Conservation (phyloP, 2,113 vertebrate genomes). For the Cyrtonyx montezumae region DNA sequence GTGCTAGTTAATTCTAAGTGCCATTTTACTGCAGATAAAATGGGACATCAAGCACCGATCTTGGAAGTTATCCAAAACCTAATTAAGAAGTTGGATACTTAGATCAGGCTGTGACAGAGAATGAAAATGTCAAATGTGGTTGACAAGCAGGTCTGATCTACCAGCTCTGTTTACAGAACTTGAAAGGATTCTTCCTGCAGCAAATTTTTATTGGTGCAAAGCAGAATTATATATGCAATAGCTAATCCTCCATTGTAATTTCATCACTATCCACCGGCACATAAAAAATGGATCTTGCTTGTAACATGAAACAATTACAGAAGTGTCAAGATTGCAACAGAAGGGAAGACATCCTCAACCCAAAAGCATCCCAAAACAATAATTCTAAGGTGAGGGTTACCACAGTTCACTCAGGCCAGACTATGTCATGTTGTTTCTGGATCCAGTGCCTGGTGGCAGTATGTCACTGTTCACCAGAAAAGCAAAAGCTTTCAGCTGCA, state of each 20-base stretch:
- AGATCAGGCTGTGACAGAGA: constrained; percentile 58
- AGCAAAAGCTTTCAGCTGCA: neutral
- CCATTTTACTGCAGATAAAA: constrained; percentile 72
- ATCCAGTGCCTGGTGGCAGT: neutral
- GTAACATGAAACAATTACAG: neutral
- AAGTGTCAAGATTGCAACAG: neutral
- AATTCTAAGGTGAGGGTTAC: neutral
- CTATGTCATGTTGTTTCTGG: neutral
- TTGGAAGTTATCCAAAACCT: constrained; percentile 79
- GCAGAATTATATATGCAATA: neutral
- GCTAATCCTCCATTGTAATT: neutral
- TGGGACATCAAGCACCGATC: constrained; percentile 58
- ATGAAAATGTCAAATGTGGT: constrained; percentile 20
- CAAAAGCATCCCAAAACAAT: neutral
- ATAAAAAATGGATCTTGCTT: neutral
- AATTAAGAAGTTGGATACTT: constrained; percentile 73
- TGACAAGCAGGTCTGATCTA: constrained; percentile 36
- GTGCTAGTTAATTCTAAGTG: constrained; percentile 67
- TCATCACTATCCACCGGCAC: neutral
- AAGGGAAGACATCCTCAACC: neutral
- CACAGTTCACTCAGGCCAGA: neutral
- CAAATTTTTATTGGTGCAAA: neutral
- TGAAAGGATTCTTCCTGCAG: constrained; percentile 5
- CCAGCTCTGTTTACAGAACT: constrained; percentile 35
- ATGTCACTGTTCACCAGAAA: neutral